Evolutionary conservation across 2,888 invertebrate genomes (phyloP), one percentile per base, ranked within the genome.

Genomic region (Digitonthophagus gazella): DNA sequence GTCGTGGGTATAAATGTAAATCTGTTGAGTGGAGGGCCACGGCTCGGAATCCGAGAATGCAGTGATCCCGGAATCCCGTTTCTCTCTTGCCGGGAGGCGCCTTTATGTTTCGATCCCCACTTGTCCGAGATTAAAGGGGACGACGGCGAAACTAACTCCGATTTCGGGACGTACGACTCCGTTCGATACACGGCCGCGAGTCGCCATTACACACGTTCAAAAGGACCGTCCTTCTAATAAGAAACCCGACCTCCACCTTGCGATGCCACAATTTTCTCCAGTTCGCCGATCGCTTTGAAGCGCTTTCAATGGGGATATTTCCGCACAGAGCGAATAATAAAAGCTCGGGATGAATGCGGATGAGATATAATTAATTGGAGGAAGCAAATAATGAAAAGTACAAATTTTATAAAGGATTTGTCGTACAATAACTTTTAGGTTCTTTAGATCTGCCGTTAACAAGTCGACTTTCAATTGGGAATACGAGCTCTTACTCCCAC

Each of bases 141-240:
- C 74, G 72, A 73, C 69, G 73, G 74, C 72, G 69, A 72, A 67
- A 71, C 68, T 75, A 76, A 76, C 75, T 74, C 76, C 74, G 74
- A 76, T 78, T 77, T 75, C 75, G 75, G 75, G 76, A 75, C 75
- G 77, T 76, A 76, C 76, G 76, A 77, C 75, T 75, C 74, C 71
- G 68, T 71, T 74, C 74, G 72, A 72, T 72, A 69, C 71, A 69
- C 69, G 74, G 72, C 65, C 67, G 68, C 68, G 72, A 73, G 70
- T 71, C 70, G 67, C 68, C 71, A 71, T 73, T 73, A 72, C 66
- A 71, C 66, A 68, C 71, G 64, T 44, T 44, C 72, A 69, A 69
- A 61, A 61, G 69, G 72, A 71, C 71, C 69, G 72, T 72, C 71
- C 71, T 71, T 72, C 69, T 69, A 69, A 71, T 71, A 61, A 61